Evolutionary conservation across 23 tunicate genomes (phyloP), one percentile per base, ranked within the genome.

Genomic region (Pegea sp.): DNA sequence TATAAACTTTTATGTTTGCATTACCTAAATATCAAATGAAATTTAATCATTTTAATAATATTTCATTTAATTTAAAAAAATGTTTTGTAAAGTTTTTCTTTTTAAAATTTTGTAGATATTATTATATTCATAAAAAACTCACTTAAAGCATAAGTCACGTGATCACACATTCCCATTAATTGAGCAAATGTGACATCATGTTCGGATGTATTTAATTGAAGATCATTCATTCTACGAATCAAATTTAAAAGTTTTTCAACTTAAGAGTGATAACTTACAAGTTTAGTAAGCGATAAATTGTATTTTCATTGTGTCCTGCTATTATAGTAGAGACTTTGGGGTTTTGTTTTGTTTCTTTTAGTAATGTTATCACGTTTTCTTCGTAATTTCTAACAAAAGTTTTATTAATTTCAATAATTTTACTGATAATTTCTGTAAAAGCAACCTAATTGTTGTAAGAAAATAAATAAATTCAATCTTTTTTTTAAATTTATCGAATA

Each of bases 151-250:
- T 46, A 66, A n/a, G 88, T 48, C 30, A 76, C 42, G 38, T 76
- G 53, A 44, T 76, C 69, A 13, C 71, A 62, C 56, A 76, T 49
- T 54, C 88, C 88, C 43, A 63, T 63, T 44, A 71, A 48, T 48
- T 76, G 88, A 7, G 57, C 74, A 72, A 76, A 76, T 29, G 48
- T 29, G 57, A 70, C 28, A 63, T 33, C 16, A 52, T 16, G 46
- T 8, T 16, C 16, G 11, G 11, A 16, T 38, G 46, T 38, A 38
- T 38, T 38, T 16, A 38, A 38, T 38, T 16, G 13, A 16, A 8
- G 16, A 11, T 38, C 46, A 8, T 38, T 16, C 16, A 38, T 8
- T 16, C 46, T 38, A 8, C n/a, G n/a, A n/a, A n/a, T n/a, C n/a
- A n/a, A n/a, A n/a, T n/a, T n/a, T n/a, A n/a, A n/a, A n/a, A n/a